Conservation (phyloP, 2,888 invertebrate genomes). For the Eretmocerus hayati region DNA sequence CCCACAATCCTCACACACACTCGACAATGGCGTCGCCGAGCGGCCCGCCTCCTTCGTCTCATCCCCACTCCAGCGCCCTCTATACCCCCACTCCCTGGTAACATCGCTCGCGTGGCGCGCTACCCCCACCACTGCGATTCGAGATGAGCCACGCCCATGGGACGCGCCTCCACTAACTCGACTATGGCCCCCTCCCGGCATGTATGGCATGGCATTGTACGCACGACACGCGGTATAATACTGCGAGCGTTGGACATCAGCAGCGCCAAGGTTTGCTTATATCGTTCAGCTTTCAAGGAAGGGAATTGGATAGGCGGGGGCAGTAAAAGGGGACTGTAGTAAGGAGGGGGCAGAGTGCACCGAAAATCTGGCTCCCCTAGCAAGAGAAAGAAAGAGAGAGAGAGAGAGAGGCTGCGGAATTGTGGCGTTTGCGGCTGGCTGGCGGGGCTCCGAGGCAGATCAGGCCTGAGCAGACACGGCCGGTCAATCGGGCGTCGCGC, state of each 20-base stretch:
- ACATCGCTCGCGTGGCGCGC: conserved; percentile 32
- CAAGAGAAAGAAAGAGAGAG: conserved; percentile 1
- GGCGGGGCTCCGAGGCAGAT: background rate
- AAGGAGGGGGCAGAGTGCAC: conserved; percentile 13
- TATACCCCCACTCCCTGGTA: background rate
- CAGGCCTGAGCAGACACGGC: conserved; percentile 43
- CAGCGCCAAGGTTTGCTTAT: no score
- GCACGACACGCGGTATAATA: conserved; percentile 12
- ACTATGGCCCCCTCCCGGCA: conserved; percentile 14
- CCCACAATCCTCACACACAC: conserved; percentile 9
- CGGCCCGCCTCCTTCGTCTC: conserved; percentile 36
- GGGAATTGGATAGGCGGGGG: conserved; percentile 8
- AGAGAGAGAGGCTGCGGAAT: conserved; percentile 13
- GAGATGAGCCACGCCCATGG: conserved; percentile 1
- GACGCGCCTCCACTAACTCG: conserved; percentile 26
- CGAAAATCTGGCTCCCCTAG: background rate
- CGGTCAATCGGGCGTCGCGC: conserved; percentile 47
- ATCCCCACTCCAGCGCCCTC: conserved; percentile 33
- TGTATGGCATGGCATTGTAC: conserved; percentile 7
- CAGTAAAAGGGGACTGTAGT: conserved; percentile 8
- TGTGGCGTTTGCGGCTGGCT: conserved; percentile 26
- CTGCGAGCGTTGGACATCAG: no score
- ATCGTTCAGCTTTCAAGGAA: no score
- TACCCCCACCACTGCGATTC: background rate
- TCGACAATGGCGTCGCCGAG: conserved; percentile 40